Base-by-base conservation (phyloP, 2,888 invertebrate genomes). In the Parthenolecanium corni region DNA sequence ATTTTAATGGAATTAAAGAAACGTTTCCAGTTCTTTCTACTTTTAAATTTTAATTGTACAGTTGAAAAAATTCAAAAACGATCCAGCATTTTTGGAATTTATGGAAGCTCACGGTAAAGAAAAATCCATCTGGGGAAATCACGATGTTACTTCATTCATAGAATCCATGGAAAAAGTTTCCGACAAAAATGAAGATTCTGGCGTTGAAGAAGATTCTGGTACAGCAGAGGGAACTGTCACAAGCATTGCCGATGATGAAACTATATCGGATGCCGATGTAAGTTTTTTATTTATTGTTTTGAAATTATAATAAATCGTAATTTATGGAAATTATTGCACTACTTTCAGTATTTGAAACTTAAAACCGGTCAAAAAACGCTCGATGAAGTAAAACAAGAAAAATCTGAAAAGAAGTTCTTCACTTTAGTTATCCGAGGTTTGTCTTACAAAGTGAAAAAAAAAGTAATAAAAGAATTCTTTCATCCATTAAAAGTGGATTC, bases 31-130 rank as follows among this genome's bases (percentile, higher is more conserved):
- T 31, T 6, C 9, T 31, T 31, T 31, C 9, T 9, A 31, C 31
- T 31, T 4, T 31, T 4, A 31, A 6, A 31, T 9, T 31, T 31
- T 31, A 31, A 31, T 31, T 6, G 9, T 31, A 31, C 9, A 31
- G 31, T 31, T 31, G 9, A 9, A 31, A 31, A 31, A 31, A 46
- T 85, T 88, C 70, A 86, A 86, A 76, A 83, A 89, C 75, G 93
- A 95, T 76, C 89, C 91, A 24, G 76, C 88, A 53, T 95, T 96
- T 76, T 77, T 81, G 66, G 93, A 95, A 73, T 96, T 92, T 72
- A 77, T 95, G 73, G 83, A 89, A 74, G 82, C 84, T n/a, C 91
- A 93, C 73, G 78, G 83, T 52, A 81, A 80, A 65, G 74, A 76
- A 23, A 67, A 67, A 11, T 66, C 52, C 16, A 24, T 73, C 21